Evolutionary conservation across 2,113 vertebrate genomes (phyloP), one percentile per base, ranked within the genome.

Genomic region (Dipodomys spectabilis): DNA sequence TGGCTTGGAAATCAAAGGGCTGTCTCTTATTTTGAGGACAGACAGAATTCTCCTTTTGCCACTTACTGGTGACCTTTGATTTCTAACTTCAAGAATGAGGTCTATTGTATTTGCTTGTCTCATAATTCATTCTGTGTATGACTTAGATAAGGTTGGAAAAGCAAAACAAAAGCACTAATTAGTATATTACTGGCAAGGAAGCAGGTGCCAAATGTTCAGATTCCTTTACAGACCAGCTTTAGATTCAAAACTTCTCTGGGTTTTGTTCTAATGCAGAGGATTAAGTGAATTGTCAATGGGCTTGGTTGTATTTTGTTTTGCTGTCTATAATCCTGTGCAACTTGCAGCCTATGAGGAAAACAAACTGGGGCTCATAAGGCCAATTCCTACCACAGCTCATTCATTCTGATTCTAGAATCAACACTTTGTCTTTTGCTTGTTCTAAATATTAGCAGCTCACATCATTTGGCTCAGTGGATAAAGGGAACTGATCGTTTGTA

Each of bases 401-500:
- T 92, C 60, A 65, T 80, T 92, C 73, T 82, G 60, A 72, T 90
- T 90, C 90, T 71, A 72, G 67, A 95, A 87, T 87, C 49, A 84
- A 93, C 81, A 91, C 65, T 82, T 92, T 65, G 53, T n/a, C 27
- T 82, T 90, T 95, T 93, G 62, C 82, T 94, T 69, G 62, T 79
- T 93, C 90, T 39, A 86, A 85, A 94, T 87, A 96, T 97, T 83
- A 96, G 87, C 94, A 90, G 39, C 32, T 86, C 94, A 75, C 57
- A 91, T 75, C 71, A 67, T 53, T 84, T 72, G 79, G 39, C 87
- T 77, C 82, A 60, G 65, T 85, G 69, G 87, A 91, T 87, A 79
- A 90, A 94, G 86, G 49, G 72, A 94, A 80, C 60, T 81, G 79
- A 94, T 95, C 84, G 94, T 96, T 92, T 96, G 73, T 94, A 91